These are phyloP conservation scores for Apodemia hepburni DNA, from an alignment of 2,888 invertebrate species.

Conservation along the genomic window DNA sequence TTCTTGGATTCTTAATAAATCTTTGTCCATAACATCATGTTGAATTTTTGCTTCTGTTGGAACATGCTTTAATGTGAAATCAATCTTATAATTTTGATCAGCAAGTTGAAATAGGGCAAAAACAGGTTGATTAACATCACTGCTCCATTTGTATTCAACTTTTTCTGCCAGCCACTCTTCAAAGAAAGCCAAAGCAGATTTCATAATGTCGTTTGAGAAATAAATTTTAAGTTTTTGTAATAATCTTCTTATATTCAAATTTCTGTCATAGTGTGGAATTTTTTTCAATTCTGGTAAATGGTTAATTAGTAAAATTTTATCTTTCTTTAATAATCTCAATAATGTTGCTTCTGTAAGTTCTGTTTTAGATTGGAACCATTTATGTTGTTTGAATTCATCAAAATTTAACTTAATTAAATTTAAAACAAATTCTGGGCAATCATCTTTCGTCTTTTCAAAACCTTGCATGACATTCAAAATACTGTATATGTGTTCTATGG, in stretches of 20 bases:
- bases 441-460: conserved; percentile 39
- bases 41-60: conserved; percentile 45
- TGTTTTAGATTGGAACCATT: conserved; percentile 26
- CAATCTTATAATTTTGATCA: conserved; percentile 35
- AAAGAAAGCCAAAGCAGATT: conserved; percentile 40
- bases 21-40: conserved; percentile 34
- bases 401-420: conserved; percentile 39
- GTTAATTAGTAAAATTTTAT: conserved; percentile 29
- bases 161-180: conserved; percentile 31
- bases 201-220: conserved; percentile 45
- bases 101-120: conserved; percentile 45
- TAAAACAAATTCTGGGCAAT: conserved; percentile 42
- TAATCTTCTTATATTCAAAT: conserved; percentile 36
- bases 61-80: conserved; percentile 42
- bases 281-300: conserved; percentile 25
- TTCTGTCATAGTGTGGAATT: neutral
- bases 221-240: conserved; percentile 49
- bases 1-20: conserved; percentile 39
- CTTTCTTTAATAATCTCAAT: conserved; percentile 34
- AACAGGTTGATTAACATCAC: conserved; percentile 31
- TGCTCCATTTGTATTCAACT: conserved; percentile 13
- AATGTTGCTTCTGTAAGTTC: conserved; percentile 28
- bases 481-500: conserved; percentile 29
- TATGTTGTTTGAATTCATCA: conserved; percentile 30
- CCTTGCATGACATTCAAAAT: conserved; percentile 36